Conservation (phyloP, 2,797 vertebrate species). For the Pyrocephalus nanus region DNA sequence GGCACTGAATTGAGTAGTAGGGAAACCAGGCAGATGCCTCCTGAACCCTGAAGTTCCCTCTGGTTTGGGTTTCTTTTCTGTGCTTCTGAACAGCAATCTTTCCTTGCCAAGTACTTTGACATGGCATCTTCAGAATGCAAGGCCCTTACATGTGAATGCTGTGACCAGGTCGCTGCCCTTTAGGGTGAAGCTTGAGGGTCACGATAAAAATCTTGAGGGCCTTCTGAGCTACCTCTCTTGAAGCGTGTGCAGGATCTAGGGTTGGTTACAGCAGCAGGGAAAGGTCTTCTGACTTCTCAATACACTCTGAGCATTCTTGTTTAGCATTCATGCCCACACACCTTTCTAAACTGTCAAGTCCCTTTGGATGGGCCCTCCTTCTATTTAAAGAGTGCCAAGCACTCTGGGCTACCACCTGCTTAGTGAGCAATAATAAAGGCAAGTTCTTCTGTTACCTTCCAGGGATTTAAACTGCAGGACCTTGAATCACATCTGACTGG, state of each 20-base stretch:
- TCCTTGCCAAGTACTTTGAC: neutral
- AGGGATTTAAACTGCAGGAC: neutral
- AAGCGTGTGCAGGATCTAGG: too few relatives aligned
- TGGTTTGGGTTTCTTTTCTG: neutral
- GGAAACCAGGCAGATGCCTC: neutral
- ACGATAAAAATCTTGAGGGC: neutral
- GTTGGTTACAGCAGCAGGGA: neutral
- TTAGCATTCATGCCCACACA: too few relatives aligned
- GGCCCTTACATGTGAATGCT: rapidly evolving
- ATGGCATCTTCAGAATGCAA: neutral
- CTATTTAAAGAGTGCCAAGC: neutral
- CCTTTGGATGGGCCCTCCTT: neutral
- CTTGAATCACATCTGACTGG: neutral
- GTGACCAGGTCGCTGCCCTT: rapidly evolving
- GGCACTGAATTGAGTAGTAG: neutral
- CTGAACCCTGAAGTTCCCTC: neutral
- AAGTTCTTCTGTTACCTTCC: neutral
- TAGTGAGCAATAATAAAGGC: neutral
- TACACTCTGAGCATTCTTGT: neutral
- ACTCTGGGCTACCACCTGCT: neutral
- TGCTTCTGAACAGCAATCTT: neutral
- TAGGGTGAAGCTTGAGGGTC: neutral
- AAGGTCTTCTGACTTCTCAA: too few relatives aligned
- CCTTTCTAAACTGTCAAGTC: too few relatives aligned
- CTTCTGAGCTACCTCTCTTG: neutral